Percentiles rank a stretch among this genome's conserved stretches.
Evolutionary conservation across 2,113 vertebrate genomes (phyloP).

Genomic region (Oenanthe melanoleuca): DNA sequence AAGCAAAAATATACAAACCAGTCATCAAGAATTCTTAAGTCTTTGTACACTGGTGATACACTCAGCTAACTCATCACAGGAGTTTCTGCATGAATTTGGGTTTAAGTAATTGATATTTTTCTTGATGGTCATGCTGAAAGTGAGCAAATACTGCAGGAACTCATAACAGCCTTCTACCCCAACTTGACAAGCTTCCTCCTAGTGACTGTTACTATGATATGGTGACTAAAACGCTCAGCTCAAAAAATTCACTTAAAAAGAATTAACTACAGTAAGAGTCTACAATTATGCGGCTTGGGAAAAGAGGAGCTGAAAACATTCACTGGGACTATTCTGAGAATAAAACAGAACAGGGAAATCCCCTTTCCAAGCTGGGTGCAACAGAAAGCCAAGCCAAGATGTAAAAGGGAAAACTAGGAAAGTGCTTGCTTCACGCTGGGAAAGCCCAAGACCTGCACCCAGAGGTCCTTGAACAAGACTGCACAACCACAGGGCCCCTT

Average conservation of each 20-base stretch:
- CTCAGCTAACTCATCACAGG: not conserved
- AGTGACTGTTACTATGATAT: not conserved
- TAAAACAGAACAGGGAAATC: not conserved
- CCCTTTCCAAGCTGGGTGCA: not conserved
- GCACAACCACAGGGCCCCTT: not conserved
- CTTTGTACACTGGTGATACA: not conserved
- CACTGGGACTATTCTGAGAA: not conserved
- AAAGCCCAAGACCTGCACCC: not conserved
- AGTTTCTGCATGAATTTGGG: not conserved
- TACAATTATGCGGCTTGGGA: not conserved
- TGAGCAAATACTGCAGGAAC: not conserved
- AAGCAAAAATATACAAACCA: not conserved
- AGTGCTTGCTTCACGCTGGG: accelerated
- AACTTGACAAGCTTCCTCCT: not conserved
- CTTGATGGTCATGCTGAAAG: not conserved
- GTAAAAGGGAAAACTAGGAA: not conserved
- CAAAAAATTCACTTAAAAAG: not conserved
- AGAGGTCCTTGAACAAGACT: not conserved
- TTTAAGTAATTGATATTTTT: not conserved
- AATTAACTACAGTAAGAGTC: not conserved
- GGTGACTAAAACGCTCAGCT: not conserved
- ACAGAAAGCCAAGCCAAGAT: not conserved
- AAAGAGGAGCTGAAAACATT: not conserved
- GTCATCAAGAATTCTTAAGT: not conserved
- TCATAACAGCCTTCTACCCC: not conserved